These are phyloP conservation scores for Catocala nupta DNA, from an alignment of 2,888 invertebrate species.

Conservation along the genomic window DNA sequence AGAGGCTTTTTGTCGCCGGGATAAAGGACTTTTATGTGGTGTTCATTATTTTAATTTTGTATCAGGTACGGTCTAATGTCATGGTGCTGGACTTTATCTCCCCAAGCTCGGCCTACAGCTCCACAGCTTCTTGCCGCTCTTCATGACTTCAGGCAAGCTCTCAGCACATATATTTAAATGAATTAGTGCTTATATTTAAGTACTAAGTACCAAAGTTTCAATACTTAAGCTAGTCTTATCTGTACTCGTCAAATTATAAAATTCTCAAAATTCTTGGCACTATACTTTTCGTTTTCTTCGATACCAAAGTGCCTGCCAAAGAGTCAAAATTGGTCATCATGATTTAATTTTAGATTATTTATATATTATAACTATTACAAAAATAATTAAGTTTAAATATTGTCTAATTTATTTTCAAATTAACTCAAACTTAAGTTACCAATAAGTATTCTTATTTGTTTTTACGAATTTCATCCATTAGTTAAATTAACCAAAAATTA, in stretches of 20 bases:
- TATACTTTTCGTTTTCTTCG: constrained; percentile 49
- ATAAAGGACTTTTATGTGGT: too few species aligned
- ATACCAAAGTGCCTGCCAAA: constrained; percentile 79
- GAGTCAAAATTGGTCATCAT: constrained; percentile 32
- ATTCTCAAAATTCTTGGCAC: constrained; percentile 47
- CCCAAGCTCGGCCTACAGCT: constrained; percentile 89
- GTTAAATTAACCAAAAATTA: not conserved
- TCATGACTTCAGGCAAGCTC: constrained; percentile 91
- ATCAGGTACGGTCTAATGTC: constrained; percentile 91
- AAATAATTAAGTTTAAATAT: not conserved
- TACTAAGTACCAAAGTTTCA: constrained; percentile 26
- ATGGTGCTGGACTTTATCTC: constrained; percentile 91
- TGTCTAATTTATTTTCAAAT: not conserved
- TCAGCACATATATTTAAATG: constrained; percentile 89
- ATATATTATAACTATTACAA: not conserved
- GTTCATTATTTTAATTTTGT: not conserved
- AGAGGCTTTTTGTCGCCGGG: not conserved
- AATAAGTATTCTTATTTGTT: not conserved
- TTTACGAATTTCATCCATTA: not conserved
- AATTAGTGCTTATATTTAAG: constrained; percentile 20
- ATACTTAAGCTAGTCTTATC: constrained; percentile 30
- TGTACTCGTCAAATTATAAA: constrained; percentile 52
- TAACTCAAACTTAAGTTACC: not conserved
- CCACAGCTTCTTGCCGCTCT: constrained; percentile 91
- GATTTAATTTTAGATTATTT: constrained; percentile 11